These are phyloP conservation scores for Drosophila ustulata DNA, from an alignment of 2,888 invertebrate genomes.

Conservation along the genomic window DNA sequence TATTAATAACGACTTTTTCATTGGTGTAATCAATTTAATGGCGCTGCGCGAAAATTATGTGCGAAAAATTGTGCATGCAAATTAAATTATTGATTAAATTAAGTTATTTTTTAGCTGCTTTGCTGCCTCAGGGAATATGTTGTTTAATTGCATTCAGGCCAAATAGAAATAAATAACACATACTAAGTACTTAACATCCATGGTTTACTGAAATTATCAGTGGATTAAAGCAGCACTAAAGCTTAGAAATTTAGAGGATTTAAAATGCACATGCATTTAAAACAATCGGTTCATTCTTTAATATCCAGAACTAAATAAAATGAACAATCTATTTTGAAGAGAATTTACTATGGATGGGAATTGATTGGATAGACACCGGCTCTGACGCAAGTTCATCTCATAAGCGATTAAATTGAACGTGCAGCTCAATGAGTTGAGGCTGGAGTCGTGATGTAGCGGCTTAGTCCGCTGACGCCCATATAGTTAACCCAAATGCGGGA, in stretches of 20 bases:
- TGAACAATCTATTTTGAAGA: slow-evolving; percentile 18
- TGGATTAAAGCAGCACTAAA: not conserved
- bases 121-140: not conserved
- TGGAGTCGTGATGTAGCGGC: slow-evolving; percentile 54
- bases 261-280: not conserved
- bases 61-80: slow-evolving; percentile 39
- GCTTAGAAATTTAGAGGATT: not conserved
- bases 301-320: not conserved
- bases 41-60: slow-evolving; percentile 40
- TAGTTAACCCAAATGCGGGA: slow-evolving; percentile 68
- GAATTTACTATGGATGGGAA: slow-evolving; percentile 40
- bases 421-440: slow-evolving; percentile 49
- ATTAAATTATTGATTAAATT: slow-evolving; percentile 55
- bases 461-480: slow-evolving; percentile 69
- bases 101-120: slow-evolving; percentile 10
- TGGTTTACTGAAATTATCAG: not conserved
- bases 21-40: slow-evolving; percentile 43
- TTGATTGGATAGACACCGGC: slow-evolving; percentile 60
- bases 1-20: slow-evolving; percentile 49
- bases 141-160: slow-evolving; percentile 6
- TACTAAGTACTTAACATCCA: not conserved
- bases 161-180: not conserved
- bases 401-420: slow-evolving; percentile 69
- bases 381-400: slow-evolving; percentile 54
- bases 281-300: not conserved